Base-by-base conservation (phyloP, 2,888 invertebrate genomes). In the Ashinkailepas kermadecensis region DNA sequence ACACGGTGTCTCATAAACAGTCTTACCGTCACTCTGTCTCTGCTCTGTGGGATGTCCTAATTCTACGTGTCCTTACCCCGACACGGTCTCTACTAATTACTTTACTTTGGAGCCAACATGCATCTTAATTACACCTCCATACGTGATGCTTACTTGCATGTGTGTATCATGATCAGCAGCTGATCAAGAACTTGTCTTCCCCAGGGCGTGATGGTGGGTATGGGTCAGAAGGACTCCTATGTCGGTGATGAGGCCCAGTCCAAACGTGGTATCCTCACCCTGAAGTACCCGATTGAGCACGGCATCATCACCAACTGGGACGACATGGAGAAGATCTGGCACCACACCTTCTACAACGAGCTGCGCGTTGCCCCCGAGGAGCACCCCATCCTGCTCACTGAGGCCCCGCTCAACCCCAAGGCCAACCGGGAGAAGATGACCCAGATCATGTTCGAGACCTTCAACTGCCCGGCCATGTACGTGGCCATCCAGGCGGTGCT, bases 321-420 rank as follows among this genome's bases (percentile, higher is more conserved):
- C 87, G 96, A 96, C 87, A 97, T 97, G 97, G 97, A 97, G 90
- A 96, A 97, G 90, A 97, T 97, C 91, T 97, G 97, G 97, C 97
- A 97, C 89, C 97, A 97, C 91, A 96, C 97, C 87, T 97, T 97
- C 92, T 97, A 97, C 93, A 97, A 97, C 88, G 96, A 97, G 89
- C 91, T 97, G 87, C 93, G 97, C 89, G 96, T 97, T 81, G 96
- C 96, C 82, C 96, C 97, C 84, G 96, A 96, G 89, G 96, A 96
- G 89, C 96, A 96, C 88, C 96, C 96, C 83, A 95, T 96, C 86
- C 92, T 96, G 86, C 91, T 95, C 86, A 96, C 96, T 84, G 96
- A 96, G 89, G 95, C 96, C 84, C 96, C 96, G 83, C 91, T 96
- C 86, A 96, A 96, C 89, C 96, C 96, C 85, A 96, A 96, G 89